Base-by-base conservation (phyloP, 1,140 invertebrate genomes). In the Whitmania pigra region DNA sequence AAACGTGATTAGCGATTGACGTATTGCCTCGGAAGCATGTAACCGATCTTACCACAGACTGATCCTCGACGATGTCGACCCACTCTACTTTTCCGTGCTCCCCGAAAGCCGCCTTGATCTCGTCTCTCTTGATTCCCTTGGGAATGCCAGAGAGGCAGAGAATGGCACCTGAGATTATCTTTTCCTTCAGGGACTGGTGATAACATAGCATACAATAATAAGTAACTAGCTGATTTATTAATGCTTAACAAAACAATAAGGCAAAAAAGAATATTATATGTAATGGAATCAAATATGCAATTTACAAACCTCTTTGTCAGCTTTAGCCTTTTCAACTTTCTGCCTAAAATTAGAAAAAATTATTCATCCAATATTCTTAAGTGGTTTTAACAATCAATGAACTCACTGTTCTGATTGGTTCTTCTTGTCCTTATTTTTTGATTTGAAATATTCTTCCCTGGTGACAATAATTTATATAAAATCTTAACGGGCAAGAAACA, bases 71-170 rank as follows among this genome's bases (percentile, higher is more conserved):
- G 77, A 87, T 91, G 76, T 91, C 89, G 73, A 92, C 84, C 80
- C 85, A 92, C 2, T 87, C 88, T 27, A 91, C 85, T 73, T 86
- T 85, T 68, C 86, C 86, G 79, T 71, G 27, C 17, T 88, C 84
- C 25, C 82, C 82, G 20, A 92, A 82, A 67, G 86, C 85, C 73
- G 87, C 85, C 77, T 88, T 89, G 18, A 93, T 86, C 75, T 87
- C 82, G 78, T 91, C 89, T 49, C 88, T 83, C 2, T 83, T 85
- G 25, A 86, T 85, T n/a, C 85, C 85, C n/a, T 86, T 84, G 5
- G 83, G 79, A 25, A 87, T 82, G 36, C 87, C 86, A 54, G 82
- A 85, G 60, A 92, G 85, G 69, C 88, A 83, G 15, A 92, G 78
- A 54, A 90, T 83, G 15, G 88, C 85, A 55, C 89, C 88, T 77